These are phyloP conservation scores for Tiphia femorata DNA, from an alignment of 2,888 invertebrate genomes.

Conservation along the genomic window DNA sequence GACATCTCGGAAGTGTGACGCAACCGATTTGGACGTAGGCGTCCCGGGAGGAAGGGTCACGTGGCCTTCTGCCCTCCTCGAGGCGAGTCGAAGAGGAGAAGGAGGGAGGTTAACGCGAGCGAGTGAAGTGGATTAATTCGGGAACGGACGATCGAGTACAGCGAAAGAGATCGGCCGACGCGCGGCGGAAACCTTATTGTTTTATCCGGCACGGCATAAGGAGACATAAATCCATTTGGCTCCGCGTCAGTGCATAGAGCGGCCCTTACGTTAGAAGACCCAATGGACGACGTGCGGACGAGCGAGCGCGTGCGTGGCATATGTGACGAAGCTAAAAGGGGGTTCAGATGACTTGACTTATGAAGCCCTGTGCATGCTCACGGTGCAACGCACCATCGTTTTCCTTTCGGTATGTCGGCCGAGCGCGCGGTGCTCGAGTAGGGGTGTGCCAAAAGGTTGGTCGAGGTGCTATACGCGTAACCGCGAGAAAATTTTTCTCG, in stretches of 20 bases:
- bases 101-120: conserved; percentile 5
- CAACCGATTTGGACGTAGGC: no score
- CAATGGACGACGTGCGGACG: conserved; percentile 39
- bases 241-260: conserved; percentile 27
- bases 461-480: no score
- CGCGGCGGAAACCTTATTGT: conserved; percentile 56
- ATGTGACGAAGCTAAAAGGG: conserved; percentile 53
- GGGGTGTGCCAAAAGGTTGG: no score
- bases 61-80: no score
- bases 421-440: no score
- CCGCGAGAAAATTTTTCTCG: no score
- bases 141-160: conserved; percentile 24
- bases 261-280: conserved; percentile 49
- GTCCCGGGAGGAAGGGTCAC: no score
- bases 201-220: conserved; percentile 42
- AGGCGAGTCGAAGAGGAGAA: no score
- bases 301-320: conserved; percentile 11
- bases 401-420: conserved; percentile 22
- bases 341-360: conserved; percentile 62
- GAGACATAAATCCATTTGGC: conserved; percentile 53
- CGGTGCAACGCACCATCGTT: conserved; percentile 33
- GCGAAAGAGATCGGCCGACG: conserved; percentile 37
- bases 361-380: conserved; percentile 47
- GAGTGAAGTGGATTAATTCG: conserved; percentile 36
- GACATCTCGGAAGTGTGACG: no score